Base-by-base conservation (phyloP, 2,113 vertebrate species). In the Athene noctua region DNA sequence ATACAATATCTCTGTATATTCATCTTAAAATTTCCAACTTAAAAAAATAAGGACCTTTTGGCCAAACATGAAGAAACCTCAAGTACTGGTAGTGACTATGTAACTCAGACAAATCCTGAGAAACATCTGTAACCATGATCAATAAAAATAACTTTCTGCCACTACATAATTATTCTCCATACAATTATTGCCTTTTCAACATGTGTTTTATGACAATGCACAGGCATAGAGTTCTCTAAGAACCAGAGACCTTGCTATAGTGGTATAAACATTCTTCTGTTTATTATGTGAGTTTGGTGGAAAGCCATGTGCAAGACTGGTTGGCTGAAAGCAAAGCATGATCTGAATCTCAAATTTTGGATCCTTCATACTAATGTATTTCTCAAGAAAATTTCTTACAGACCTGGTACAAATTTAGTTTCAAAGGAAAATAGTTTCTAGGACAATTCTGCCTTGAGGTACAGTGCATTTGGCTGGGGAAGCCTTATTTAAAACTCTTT, bases 361-460 rank as follows among this genome's bases (percentile, higher is more conserved):
- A 54, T 49, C 49, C 18, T 55, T 86, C 30, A 62, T 30, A 36
- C 21, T 20, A 40, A 47, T 5, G 4, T 73, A 21, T 32, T 92
- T 84, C 23, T 79, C 55, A 86, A 84, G 51, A 79, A 78, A 36
- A 8, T 22, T 62, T 86, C 51, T 52, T 71, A 34, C 14, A 74
- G 46, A 74, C 29, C 15, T 16, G 15, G n/a, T 47, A 83, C 26
- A n/a, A 94, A 67, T 68, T 78, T 32, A 65, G 29, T 49, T 89
- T 82, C 52, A 74, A 86, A 65, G 51, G 17, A 94, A 87, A 55
- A 74, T 13, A 74, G 27, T 94, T 96, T 89, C 70, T 87, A 87
- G 68, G 66, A 68, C 57, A 94, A 94, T 34, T 91, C 78, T 94
- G 84, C 84, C 84, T 89, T 79, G 77, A 94, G 65, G 87, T 81